Evolutionary conservation across 1,140 invertebrate genomes (phyloP).

Genomic region (Drosophila sechellia): DNA sequence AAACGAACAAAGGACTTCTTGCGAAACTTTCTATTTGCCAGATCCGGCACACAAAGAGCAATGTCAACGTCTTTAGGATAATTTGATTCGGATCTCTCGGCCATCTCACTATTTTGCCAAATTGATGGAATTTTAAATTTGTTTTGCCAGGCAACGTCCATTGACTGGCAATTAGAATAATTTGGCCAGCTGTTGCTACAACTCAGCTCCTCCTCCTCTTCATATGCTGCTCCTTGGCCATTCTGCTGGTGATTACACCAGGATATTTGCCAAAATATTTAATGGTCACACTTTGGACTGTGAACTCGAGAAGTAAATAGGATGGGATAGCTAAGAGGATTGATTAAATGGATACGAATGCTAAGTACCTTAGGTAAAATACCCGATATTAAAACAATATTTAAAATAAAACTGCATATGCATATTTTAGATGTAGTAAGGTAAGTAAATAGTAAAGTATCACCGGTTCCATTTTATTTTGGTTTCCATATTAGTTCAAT

Average conservation of each 20-base stretch:
- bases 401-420: too few species aligned
- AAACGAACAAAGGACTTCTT: conserved; percentile 59
- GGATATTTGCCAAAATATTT: conserved; percentile 68
- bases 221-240: conserved; percentile 15
- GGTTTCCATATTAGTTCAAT: background rate
- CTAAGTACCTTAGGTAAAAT: background rate
- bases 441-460: too few species aligned
- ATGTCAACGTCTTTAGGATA: conserved; percentile 58
- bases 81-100: conserved; percentile 54
- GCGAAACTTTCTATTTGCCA: conserved; percentile 50
- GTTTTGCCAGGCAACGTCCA: conserved; percentile 52
- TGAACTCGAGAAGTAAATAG: background rate
- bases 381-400: too few species aligned
- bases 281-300: conserved; percentile 33
- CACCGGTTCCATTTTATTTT: background rate
- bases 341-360: background rate
- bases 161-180: conserved; percentile 66
- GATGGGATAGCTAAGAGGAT: background rate
- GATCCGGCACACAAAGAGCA: conserved; percentile 33
- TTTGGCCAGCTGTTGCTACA: conserved; percentile 48
- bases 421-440: too few species aligned
- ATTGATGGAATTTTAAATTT: conserved; percentile 78
- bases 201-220: background rate
- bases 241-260: conserved; percentile 43
- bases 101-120: conserved; percentile 57